Evolutionary conservation across 1,140 invertebrate species (phyloP).

Genomic region (roundworm (Caenorhabditis elegans)): DNA sequence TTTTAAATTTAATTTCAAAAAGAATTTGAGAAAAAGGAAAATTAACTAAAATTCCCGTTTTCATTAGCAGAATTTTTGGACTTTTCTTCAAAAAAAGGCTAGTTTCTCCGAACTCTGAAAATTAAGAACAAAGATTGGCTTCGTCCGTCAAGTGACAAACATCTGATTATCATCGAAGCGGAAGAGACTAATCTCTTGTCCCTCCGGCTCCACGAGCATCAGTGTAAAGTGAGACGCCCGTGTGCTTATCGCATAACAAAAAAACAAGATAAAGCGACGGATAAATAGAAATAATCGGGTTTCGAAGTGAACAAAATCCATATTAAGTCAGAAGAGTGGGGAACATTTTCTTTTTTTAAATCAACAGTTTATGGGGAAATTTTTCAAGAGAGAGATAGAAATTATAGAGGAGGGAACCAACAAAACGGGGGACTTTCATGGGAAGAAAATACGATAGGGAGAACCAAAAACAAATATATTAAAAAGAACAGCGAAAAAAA

Average conservation of each 20-base stretch:
- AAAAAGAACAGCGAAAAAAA: neutral
- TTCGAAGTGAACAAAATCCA: neutral
- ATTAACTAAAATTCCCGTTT: too few species aligned
- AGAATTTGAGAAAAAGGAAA: too few species aligned
- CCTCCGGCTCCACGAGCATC: neutral
- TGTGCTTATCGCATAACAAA: neutral
- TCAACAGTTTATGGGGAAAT: neutral
- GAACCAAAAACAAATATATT: neutral
- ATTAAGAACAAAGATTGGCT: too few species aligned
- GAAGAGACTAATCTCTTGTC: neutral
- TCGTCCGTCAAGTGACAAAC: constrained; percentile 17
- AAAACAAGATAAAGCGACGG: neutral
- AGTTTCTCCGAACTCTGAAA: too few species aligned
- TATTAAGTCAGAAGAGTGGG: too few species aligned
- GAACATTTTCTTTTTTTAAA: too few species aligned
- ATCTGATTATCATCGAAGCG: neutral
- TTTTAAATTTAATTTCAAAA: too few species aligned
- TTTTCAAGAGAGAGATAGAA: neutral
- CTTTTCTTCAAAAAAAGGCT: too few species aligned
- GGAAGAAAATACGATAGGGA: too few species aligned
- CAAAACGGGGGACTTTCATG: too few species aligned
- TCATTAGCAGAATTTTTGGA: too few species aligned
- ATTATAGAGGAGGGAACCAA: neutral
- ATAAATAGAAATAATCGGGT: neutral
- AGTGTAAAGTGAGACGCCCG: constrained; percentile 18